These are phyloP conservation scores for Chrysolina oricalcia DNA, from an alignment of 2,888 invertebrate genomes.

Conservation along the genomic window DNA sequence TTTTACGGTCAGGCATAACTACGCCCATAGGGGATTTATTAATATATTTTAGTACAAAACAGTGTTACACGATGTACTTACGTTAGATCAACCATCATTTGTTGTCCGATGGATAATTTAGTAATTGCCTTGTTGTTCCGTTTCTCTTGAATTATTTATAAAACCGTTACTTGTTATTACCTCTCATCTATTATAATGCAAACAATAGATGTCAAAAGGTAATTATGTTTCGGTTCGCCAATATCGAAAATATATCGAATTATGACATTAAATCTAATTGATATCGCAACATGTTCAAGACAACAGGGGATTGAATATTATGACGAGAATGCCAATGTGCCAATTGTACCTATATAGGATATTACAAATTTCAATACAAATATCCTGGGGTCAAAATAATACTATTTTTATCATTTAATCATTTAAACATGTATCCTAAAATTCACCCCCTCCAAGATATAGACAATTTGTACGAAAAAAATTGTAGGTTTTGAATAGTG, in stretches of 20 bases:
- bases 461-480: no score
- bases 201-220: conserved; percentile 46
- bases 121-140: conserved; percentile 60
- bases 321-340: not conserved
- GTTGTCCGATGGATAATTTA: conserved; percentile 63
- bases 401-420: no score
- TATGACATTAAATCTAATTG: conserved; percentile 35
- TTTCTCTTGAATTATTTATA: conserved; percentile 62
- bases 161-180: conserved; percentile 47
- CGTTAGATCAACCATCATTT: conserved; percentile 61
- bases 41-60: conserved; percentile 62
- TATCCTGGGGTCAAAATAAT: no score
- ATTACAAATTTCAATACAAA: no score
- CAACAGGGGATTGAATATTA: conserved; percentile 9
- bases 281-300: conserved; percentile 25
- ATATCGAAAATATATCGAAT: conserved; percentile 28
- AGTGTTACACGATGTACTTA: conserved; percentile 56
- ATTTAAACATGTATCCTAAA: no score
- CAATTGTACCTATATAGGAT: no score
- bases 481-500: no score
- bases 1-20: conserved; percentile 10
- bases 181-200: conserved; percentile 45
- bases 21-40: conserved; percentile 47
- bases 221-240: conserved; percentile 33
- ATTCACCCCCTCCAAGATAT: no score